These are phyloP conservation scores for Euzetes globulus DNA, from an alignment of 2,888 invertebrate genomes.

Conservation along the genomic window DNA sequence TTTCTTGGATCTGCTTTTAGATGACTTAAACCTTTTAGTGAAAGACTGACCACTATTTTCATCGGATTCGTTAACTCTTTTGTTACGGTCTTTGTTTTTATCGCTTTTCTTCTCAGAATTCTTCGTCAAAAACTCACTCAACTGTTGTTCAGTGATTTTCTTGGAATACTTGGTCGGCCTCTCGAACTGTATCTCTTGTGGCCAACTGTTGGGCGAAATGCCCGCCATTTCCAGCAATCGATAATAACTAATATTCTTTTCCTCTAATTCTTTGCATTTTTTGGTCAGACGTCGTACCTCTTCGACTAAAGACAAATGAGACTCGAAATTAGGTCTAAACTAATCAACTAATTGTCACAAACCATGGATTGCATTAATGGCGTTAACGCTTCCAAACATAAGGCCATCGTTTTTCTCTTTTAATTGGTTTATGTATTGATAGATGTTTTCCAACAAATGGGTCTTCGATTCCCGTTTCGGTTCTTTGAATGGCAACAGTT, in stretches of 20 bases:
- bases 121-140: conserved; percentile 14
- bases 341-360: conserved; percentile 6
- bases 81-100: neutral
- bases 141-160: conserved; percentile 34
- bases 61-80: conserved; percentile 1
- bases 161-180: conserved; percentile 38
- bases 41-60: neutral
- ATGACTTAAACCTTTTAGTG: neutral
- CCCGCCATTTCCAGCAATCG: conserved; percentile 45
- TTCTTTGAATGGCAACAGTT: conserved; percentile 40
- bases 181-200: conserved; percentile 39
- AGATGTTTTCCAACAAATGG: conserved; percentile 45
- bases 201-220: conserved; percentile 39
- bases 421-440: conserved; percentile 45
- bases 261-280: conserved; percentile 40
- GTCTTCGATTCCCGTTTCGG: conserved; percentile 42
- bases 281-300: conserved; percentile 26
- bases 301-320: conserved; percentile 38
- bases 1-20: neutral
- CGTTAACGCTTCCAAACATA: conserved; percentile 41
- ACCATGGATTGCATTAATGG: conserved; percentile 43
- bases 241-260: conserved; percentile 44
- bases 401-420: conserved; percentile 44
- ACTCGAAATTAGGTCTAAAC: conserved; percentile 26
- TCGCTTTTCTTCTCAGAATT: neutral